Evolutionary conservation across 2,888 invertebrate genomes (phyloP).

Genomic region (Strigamia maritima): DNA sequence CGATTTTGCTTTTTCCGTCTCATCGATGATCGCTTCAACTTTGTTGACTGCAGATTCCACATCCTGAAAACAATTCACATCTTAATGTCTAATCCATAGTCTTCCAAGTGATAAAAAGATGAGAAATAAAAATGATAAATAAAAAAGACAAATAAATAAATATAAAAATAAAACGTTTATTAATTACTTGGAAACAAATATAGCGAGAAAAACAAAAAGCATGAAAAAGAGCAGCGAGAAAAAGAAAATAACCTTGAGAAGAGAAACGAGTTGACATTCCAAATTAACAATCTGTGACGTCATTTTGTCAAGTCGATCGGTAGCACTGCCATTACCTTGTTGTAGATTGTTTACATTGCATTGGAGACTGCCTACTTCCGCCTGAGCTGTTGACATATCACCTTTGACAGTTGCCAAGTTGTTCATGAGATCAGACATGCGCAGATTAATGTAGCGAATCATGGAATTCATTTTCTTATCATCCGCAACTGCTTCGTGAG

Average conservation of each 20-base stretch:
- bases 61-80: background rate
- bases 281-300: constrained; percentile 25
- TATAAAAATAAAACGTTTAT: background rate
- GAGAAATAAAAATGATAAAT: too few relatives aligned
- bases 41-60: constrained; percentile 24
- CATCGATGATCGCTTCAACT: constrained; percentile 12
- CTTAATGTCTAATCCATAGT: background rate
- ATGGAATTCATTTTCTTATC: constrained; percentile 17
- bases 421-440: constrained; percentile 23
- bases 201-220: constrained; percentile 35
- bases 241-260: constrained; percentile 35
- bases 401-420: background rate
- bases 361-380: background rate
- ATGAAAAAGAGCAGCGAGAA: constrained; percentile 32
- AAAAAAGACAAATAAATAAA: background rate
- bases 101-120: background rate
- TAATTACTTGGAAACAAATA: constrained; percentile 34
- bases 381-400: background rate
- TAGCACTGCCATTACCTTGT: background rate
- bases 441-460: background rate
- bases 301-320: constrained; percentile 27
- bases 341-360: constrained; percentile 17
- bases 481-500: background rate
- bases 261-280: constrained; percentile 26
- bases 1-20: too few relatives aligned